phyloP scores from a whole-genome alignment of 2,797 vertebrate genomes.

The Diplodus puntazzo region DNA sequence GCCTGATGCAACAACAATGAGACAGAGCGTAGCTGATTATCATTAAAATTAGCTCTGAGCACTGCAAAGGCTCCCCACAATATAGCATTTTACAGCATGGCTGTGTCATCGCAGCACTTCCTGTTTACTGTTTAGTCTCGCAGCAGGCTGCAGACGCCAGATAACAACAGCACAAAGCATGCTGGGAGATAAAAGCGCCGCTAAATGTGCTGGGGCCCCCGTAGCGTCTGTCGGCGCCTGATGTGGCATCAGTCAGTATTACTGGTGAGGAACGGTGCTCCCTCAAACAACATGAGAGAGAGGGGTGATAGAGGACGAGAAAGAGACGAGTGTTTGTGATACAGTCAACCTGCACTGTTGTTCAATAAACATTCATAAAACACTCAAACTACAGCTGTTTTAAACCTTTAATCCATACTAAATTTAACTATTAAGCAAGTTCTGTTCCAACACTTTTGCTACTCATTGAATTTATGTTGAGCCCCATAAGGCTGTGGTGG shows the following conservation, averaged over 20 bases:
- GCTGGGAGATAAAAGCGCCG: conserved; percentile 76
- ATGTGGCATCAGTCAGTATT: conserved; percentile 72
- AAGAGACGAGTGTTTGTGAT: conserved; percentile 6
- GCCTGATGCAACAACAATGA: conserved; percentile 49
- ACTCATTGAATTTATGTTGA: background rate
- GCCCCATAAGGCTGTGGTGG: background rate
- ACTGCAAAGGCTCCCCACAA: conserved; percentile 49
- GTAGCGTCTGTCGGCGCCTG: conserved; percentile 52
- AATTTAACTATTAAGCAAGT: background rate
- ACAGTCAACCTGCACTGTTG: background rate
- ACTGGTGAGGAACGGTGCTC: conserved; percentile 39
- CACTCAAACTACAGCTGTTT: background rate
- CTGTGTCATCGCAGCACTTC: conserved; percentile 73
- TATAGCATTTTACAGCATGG: conserved; percentile 33
- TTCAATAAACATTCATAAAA: background rate
- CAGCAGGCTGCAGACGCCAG: conserved; percentile 78
- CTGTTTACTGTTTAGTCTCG: conserved; percentile 74
- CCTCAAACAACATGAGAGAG: conserved; percentile 35
- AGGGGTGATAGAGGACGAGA: conserved; percentile 3
- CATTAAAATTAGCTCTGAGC: conserved; percentile 71
- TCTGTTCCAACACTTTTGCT: background rate
- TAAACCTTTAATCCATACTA: background rate
- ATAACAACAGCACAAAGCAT: conserved; percentile 81
- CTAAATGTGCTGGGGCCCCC: conserved; percentile 63
- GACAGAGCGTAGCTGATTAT: conserved; percentile 63